Evolutionary conservation across 2,888 invertebrate species (phyloP).

Genomic region (Ischnus inquisitorius): DNA sequence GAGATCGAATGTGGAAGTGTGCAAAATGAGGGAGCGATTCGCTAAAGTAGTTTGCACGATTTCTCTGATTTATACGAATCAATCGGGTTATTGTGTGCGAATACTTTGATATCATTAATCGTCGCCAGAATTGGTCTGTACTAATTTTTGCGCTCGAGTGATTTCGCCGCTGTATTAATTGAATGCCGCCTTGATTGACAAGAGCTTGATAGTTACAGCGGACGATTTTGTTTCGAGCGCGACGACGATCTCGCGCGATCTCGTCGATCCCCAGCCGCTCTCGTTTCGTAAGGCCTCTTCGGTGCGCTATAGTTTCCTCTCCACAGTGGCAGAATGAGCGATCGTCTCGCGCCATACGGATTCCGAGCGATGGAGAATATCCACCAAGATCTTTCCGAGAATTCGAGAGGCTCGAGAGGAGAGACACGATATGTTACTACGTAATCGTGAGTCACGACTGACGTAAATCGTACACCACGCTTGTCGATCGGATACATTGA

Average conservation of each 20-base stretch:
- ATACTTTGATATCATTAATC: too few relatives aligned
- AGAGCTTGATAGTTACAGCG: neutral
- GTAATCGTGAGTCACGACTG: constrained; percentile 73
- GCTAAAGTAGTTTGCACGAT: too few relatives aligned
- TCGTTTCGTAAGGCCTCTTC: neutral
- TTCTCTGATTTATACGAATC: too few relatives aligned
- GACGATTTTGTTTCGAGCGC: neutral
- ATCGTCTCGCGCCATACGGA: constrained; percentile 32
- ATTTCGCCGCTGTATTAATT: neutral
- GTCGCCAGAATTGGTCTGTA: too few relatives aligned
- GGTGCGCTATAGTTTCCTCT: neutral
- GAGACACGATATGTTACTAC: constrained; percentile 50
- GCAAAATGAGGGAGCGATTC: too few relatives aligned
- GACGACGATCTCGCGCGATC: neutral
- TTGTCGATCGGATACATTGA: constrained; percentile 57
- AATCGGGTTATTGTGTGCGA: too few relatives aligned
- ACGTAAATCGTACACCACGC: constrained; percentile 61
- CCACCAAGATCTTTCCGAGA: constrained; percentile 52
- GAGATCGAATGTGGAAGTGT: too few relatives aligned
- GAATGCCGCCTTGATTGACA: neutral
- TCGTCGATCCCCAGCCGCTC: neutral
- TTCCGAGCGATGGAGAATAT: constrained; percentile 49
- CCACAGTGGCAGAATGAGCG: neutral
- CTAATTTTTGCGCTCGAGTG: neutral
- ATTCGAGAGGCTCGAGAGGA: constrained; percentile 51